phyloP scores from a whole-genome alignment of 2,113 vertebrate genomes.

The Ptilorrhoa leucosticta region DNA sequence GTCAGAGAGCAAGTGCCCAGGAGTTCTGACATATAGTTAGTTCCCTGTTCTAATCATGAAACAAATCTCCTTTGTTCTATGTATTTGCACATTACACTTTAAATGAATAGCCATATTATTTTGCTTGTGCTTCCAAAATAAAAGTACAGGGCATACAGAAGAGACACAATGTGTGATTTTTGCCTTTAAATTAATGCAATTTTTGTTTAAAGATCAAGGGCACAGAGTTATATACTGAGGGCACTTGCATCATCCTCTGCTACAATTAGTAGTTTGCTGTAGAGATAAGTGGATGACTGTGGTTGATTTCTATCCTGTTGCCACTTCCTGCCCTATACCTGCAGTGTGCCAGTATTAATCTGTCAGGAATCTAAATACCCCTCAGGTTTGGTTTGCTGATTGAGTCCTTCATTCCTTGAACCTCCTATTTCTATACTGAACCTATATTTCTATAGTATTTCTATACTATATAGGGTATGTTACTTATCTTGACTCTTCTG shows the following conservation, averaged over 20 bases:
- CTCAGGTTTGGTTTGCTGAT: not conserved
- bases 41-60: not conserved
- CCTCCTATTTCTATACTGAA: not conserved
- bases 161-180: not conserved
- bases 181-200: not conserved
- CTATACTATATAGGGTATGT: rapidly evolving
- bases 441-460: too few species aligned
- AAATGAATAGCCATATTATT: not conserved
- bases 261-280: not conserved
- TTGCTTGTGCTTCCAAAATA: not conserved
- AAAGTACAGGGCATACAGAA: not conserved
- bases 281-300: not conserved
- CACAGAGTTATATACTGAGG: not conserved
- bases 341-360: not conserved
- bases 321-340: not conserved
- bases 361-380: not conserved
- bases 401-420: not conserved
- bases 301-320: not conserved
- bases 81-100: not conserved
- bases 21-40: not conserved
- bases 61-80: conserved; percentile 38
- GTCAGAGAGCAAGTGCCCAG: conserved; percentile 50
- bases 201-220: not conserved
- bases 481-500: not conserved
- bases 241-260: not conserved